Base-by-base conservation (phyloP, 2,797 vertebrate genomes). In the Clarias fuscus region DNA sequence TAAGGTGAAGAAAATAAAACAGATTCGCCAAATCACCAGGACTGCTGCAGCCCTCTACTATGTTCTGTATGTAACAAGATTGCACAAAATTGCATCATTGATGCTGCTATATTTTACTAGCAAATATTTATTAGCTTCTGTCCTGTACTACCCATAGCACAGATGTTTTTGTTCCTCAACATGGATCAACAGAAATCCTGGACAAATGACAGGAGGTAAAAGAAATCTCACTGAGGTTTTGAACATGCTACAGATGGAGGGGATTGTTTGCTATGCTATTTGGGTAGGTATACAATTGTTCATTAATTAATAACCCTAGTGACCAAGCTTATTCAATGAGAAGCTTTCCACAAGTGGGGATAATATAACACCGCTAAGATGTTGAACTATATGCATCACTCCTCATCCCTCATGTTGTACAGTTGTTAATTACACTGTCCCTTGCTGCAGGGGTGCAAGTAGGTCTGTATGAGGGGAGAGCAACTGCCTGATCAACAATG, bases 41-140 rank as follows among this genome's bases (percentile, higher is more conserved):
- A 40, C 37, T 40, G 2, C 5, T 40, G 3, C 37, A 40, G 37
- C 96, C 67, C 95, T 97, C 70, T 89, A 95, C 83, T 93, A 96
- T 10, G 95, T 95, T 71, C 92, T 96, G 96, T 97, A 90, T 95
- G 95, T 96, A 89, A 24, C 33, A 40, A 62, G 24, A 48, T 40
- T 40, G 37, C 73, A 13, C 62, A 61, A 78, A 24, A 0, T 4
- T 59, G 24, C 22, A 33, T 33, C 3, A 62, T 22, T 37, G 10
- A 65, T 18, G 5, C 58, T 10, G 17, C 18, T 71, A 0, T 20
- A 73, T 37, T 30, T 30, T 30, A 30, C 30, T 30, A 30, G 1
- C 30, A 30, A 30, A 30, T 30, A 30, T 30, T 30, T 30, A 30
- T 24, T 22, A 20, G 56, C 64, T 65, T 24, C 62, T 33, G 22